phyloP scores from a whole-genome alignment of 2,113 vertebrate genomes.

The Sinocyclocheilus anshuiensis region DNA sequence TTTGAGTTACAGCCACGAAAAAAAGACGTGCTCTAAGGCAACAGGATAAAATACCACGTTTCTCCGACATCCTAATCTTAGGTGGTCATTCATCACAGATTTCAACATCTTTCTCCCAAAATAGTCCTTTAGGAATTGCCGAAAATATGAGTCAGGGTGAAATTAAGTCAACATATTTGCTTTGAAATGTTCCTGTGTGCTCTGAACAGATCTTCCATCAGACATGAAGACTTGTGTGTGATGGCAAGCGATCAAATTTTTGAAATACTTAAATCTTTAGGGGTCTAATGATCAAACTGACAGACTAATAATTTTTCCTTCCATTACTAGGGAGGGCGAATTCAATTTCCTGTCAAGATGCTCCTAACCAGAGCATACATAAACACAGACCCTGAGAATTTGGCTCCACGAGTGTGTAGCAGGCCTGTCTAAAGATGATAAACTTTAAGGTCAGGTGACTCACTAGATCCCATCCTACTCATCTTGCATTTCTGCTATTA shows the following conservation, averaged over 20 bases:
- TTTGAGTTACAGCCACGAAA: constrained; percentile 26
- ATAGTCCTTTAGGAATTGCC: constrained; percentile 1
- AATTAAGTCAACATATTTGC: not conserved
- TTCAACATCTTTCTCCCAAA: not conserved
- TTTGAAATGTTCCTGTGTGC: not conserved
- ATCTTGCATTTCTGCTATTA: constrained; percentile 39
- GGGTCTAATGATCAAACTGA: constrained; percentile 30
- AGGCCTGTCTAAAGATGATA: constrained; percentile 19
- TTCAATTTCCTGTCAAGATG: constrained; percentile 25
- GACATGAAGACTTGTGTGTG: not conserved
- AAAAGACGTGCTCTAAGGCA: not conserved
- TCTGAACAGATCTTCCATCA: not conserved
- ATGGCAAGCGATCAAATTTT: constrained; percentile 9
- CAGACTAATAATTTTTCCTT: not conserved
- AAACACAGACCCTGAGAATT: not conserved
- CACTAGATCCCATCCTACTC: constrained; percentile 43
- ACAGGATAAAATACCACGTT: constrained; percentile 12
- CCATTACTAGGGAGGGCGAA: not conserved
- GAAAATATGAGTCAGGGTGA: constrained; percentile 21
- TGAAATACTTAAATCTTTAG: constrained; percentile 20
- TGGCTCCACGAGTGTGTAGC: not conserved
- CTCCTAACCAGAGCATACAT: constrained; percentile 8
- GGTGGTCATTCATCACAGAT: constrained; percentile 5
- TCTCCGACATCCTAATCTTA: constrained; percentile 9
- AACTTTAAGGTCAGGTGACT: constrained; percentile 30